Evolutionary conservation across 2,797 vertebrate species (phyloP).

Genomic region (Labeo calbasu): DNA sequence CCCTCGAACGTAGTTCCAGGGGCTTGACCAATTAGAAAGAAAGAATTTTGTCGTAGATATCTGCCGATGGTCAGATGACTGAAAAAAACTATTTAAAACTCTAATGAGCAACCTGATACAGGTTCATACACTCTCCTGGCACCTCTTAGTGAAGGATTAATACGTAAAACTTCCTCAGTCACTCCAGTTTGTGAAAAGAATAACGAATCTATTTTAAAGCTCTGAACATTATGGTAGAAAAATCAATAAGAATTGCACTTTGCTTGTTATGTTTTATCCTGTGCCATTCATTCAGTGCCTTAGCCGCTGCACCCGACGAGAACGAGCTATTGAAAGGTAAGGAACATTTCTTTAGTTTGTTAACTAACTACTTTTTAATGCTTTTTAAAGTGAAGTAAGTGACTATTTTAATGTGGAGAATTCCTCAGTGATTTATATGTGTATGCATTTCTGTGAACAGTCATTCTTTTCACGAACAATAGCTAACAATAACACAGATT

Average conservation of each 20-base stretch:
- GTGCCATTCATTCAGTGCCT: slow-evolving; percentile 53
- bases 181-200: slow-evolving; percentile 24
- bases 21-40: slow-evolving; percentile 81
- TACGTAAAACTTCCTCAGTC: slow-evolving; percentile 49
- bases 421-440: background rate
- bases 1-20: slow-evolving; percentile 76
- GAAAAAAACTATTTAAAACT: slow-evolving; percentile 81
- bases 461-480: background rate
- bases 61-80: slow-evolving; percentile 87
- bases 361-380: background rate
- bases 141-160: slow-evolving; percentile 41
- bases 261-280: slow-evolving; percentile 69
- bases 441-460: background rate
- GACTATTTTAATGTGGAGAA: background rate
- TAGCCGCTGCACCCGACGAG: slow-evolving; percentile 27
- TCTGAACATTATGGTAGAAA: slow-evolving; percentile 60
- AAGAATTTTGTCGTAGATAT: slow-evolving; percentile 63
- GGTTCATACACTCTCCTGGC: slow-evolving; percentile 63
- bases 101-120: slow-evolving; percentile 69
- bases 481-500: background rate
- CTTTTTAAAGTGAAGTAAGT: background rate
- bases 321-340: slow-evolving; percentile 49
- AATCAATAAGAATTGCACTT: slow-evolving; percentile 63
- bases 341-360: background rate
- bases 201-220: slow-evolving; percentile 10